Percentiles rank a stretch among this genome's conserved stretches.
phyloP scores from a whole-genome alignment of 2,797 vertebrate genomes.

The Eospalax fontanierii region DNA sequence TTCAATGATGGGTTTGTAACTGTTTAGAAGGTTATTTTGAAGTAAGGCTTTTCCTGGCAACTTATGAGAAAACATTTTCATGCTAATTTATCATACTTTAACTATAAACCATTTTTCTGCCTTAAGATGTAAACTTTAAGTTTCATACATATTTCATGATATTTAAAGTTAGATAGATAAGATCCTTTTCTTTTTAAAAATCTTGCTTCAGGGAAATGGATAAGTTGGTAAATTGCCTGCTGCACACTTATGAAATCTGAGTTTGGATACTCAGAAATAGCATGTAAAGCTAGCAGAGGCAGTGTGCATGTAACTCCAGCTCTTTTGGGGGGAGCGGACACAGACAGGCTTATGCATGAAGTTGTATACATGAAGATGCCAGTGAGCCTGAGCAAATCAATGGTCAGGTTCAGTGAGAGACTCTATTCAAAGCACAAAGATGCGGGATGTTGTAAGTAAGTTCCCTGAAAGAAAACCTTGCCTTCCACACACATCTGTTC shows the following conservation, averaged over 20 bases:
- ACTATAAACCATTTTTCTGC: background rate
- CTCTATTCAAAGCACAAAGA: background rate
- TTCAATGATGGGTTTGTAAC: background rate
- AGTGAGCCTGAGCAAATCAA: background rate
- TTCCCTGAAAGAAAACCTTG: background rate
- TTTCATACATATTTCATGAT: background rate
- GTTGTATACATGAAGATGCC: background rate
- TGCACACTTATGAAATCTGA: background rate
- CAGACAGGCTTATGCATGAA: background rate
- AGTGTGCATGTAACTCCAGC: background rate
- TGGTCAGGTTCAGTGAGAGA: background rate
- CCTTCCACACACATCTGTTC: background rate
- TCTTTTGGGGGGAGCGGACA: background rate
- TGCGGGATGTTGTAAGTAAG: too few species aligned
- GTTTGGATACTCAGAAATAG: background rate
- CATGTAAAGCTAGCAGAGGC: background rate
- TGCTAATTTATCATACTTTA: slow-evolving; percentile 12
- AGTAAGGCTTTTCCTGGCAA: background rate
- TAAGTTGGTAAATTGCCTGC: background rate
- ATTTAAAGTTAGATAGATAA: background rate
- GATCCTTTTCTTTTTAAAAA: background rate
- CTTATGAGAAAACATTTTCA: slow-evolving; percentile 6
- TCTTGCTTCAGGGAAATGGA: background rate
- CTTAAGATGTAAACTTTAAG: background rate
- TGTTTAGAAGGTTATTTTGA: slow-evolving; percentile 34